Evolutionary conservation across 2,888 invertebrate genomes (phyloP), one percentile per base, ranked within the genome.

Genomic region (Linnaemya tessellans): DNA sequence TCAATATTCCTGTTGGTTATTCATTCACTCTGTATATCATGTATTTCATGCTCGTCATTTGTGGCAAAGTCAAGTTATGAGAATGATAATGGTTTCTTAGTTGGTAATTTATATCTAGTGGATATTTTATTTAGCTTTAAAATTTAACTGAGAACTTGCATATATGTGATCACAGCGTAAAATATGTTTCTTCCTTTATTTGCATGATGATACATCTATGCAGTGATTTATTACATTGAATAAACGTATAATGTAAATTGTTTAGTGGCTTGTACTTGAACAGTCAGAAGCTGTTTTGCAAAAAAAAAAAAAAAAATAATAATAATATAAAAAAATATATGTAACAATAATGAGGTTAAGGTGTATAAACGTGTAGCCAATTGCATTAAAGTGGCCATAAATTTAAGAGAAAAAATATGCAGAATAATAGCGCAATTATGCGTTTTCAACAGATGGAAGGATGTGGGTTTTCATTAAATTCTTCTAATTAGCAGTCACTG

Each of bases 211-310:
- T 84, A 84, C 60, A 82, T 84, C 78, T 82, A 79, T 74, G 51
- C 60, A 82, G 79, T 85, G 85, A 85, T 85, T 82, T 85, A 85
- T 85, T 79, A 82, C 70, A 58, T 62, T 41, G 20, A 41, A 35
- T 51, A 70, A 62, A 73, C 58, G 58, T 54, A 51, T 64, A 64
- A 74, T 70, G 85, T 82, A 85, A 85, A 79, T 79, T 64, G 54
- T 64, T 64, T 82, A 70, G 68, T 70, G 20, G 46, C 54, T 74
- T 41, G 74, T 58, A 20, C 8, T 68, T 74, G 65, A 22, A 58
- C 4, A 73, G 22, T 70, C 85, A 82, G 85, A 75, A 85, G 85
- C 85, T 82, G 85, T 85, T 82, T 82, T 58, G 43, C 11, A n/a
- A 46, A 60, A 11, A 49, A 51, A 25, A 38, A n/a, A 41, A 43